phyloP scores from a whole-genome alignment of 2,797 vertebrate genomes.

The Merluccius polli region DNA sequence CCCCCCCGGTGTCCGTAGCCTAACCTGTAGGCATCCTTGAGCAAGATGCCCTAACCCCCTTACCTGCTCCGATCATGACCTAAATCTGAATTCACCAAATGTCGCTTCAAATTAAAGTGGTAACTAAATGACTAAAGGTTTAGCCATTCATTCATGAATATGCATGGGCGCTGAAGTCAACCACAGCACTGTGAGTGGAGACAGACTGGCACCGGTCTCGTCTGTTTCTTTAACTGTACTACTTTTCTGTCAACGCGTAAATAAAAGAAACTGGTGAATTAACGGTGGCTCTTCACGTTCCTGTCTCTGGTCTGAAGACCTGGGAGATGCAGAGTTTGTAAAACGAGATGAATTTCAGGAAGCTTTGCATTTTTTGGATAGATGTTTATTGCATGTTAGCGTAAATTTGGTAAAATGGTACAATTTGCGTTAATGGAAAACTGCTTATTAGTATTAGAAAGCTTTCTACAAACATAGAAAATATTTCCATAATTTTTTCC shows the following conservation, averaged over 20 bases:
- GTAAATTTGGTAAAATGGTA: neutral
- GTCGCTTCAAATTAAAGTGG: neutral
- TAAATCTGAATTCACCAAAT: neutral
- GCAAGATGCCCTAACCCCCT: neutral
- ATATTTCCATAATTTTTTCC: too few species aligned
- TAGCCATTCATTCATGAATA: neutral
- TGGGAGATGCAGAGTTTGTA: neutral
- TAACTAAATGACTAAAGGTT: neutral
- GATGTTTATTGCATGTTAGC: neutral
- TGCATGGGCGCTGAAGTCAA: slow-evolving; percentile 35
- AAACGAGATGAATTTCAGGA: neutral
- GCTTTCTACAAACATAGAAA: too few species aligned
- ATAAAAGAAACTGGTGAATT: slow-evolving; percentile 42
- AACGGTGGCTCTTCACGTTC: slow-evolving; percentile 40
- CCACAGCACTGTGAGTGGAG: slow-evolving; percentile 15
- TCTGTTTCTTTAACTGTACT: slow-evolving; percentile 37
- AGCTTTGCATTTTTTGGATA: neutral
- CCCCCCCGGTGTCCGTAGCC: neutral
- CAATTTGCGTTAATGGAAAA: neutral
- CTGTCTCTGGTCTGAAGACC: neutral
- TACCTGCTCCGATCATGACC: neutral
- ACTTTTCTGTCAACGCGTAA: slow-evolving; percentile 24
- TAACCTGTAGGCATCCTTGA: neutral
- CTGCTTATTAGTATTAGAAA: neutral
- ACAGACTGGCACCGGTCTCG: slow-evolving; percentile 6